These are phyloP conservation scores for Plebejus argus DNA, from an alignment of 2,888 invertebrate genomes.

Conservation along the genomic window DNA sequence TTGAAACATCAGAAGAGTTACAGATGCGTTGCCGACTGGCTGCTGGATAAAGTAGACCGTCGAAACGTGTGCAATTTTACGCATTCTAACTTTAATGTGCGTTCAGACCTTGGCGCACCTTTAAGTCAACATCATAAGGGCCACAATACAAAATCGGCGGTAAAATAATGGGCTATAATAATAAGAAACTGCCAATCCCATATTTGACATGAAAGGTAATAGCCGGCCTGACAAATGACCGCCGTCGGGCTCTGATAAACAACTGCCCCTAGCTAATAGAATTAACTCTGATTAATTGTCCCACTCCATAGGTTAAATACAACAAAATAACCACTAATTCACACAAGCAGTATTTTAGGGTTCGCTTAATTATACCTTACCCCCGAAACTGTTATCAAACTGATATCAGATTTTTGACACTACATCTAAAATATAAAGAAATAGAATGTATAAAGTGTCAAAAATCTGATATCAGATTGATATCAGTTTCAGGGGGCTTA, in stretches of 20 bases:
- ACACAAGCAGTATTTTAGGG: neutral
- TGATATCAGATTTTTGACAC: no score
- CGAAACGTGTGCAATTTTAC: neutral
- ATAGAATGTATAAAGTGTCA: no score
- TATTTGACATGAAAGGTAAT: slow-evolving; percentile 36
- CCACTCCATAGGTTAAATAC: slow-evolving; percentile 24
- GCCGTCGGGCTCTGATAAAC: slow-evolving; percentile 36
- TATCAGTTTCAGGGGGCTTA: no score
- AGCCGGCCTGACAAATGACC: slow-evolving; percentile 36
- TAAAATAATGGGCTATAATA: neutral
- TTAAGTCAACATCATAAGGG: neutral
- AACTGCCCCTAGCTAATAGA: slow-evolving; percentile 58
- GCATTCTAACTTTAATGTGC: neutral
- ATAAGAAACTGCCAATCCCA: slow-evolving; percentile 32
- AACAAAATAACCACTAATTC: slow-evolving; percentile 18
- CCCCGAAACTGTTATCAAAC: no score
- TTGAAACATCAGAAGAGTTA: no score
- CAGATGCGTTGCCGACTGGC: no score
- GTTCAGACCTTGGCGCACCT: neutral
- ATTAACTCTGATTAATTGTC: slow-evolving; percentile 67
- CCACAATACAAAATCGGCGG: neutral
- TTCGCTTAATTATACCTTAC: neutral
- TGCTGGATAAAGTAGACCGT: neutral
- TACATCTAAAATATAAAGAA: no score
- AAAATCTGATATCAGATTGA: no score